These are phyloP conservation scores for Pseudochirops cupreus DNA, from an alignment of 2,797 vertebrate genomes.

Conservation along the genomic window DNA sequence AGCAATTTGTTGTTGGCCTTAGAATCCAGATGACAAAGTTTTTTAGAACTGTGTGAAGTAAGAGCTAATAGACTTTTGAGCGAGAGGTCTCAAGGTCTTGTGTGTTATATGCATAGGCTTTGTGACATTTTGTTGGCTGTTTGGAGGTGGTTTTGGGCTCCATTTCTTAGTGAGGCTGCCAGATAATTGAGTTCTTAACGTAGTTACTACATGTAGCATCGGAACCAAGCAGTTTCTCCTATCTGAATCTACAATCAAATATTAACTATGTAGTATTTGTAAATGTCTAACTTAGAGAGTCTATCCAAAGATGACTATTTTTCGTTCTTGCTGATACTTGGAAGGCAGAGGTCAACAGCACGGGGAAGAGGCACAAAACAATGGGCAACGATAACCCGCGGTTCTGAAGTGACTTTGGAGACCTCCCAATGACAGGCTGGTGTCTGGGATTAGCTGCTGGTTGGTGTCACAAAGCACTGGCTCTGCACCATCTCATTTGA, in stretches of 20 bases:
- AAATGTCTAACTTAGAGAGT: neutral
- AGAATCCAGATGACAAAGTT: neutral
- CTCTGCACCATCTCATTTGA: neutral
- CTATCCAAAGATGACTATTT: neutral
- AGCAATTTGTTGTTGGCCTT: neutral
- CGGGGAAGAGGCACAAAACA: neutral
- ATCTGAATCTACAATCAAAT: neutral
- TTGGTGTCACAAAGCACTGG: neutral
- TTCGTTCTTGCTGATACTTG: neutral
- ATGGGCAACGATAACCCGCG: neutral
- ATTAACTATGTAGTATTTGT: neutral
- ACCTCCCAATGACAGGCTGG: neutral
- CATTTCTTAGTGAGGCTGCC: neutral
- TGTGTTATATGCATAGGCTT: neutral
- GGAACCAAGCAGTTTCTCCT: neutral
- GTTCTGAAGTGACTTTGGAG: neutral
- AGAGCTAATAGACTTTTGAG: neutral
- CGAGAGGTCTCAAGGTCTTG: conserved; percentile 7
- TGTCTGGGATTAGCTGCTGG: neutral
- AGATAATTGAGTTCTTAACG: neutral
- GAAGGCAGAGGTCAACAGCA: neutral
- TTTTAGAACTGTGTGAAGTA: conserved; percentile 24
- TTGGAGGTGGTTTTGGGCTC: neutral
- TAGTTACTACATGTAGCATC: neutral
- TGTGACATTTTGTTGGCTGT: neutral